A percentile compares a stretch with the other conserved stretches of the same genome.
phyloP scores from a whole-genome alignment of 2,113 vertebrate species.

The Chrysemys picta region DNA sequence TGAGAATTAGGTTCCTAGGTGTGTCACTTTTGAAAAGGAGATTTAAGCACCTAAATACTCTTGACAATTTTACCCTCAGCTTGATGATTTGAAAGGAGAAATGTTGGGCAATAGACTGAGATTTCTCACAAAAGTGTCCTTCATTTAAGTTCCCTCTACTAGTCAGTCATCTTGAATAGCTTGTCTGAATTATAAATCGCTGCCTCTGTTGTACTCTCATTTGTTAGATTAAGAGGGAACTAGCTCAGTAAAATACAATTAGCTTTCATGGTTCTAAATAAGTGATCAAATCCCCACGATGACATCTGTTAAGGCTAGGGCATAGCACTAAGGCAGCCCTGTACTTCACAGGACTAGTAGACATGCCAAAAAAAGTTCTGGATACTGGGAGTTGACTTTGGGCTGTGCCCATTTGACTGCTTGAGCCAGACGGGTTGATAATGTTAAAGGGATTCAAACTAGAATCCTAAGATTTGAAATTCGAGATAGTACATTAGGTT shows the following conservation, averaged over 20 bases:
- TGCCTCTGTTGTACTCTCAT: not conserved
- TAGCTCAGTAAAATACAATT: not conserved
- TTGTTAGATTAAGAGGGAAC: not conserved
- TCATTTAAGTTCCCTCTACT: not conserved
- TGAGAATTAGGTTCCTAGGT: not conserved
- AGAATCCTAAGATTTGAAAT: not conserved
- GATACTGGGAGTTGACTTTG: not conserved
- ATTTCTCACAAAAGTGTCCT: not conserved
- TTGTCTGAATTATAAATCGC: not conserved
- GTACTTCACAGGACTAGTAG: not conserved
- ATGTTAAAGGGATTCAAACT: not conserved
- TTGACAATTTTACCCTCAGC: not conserved
- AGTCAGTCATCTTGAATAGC: not conserved
- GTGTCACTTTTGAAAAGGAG: not conserved
- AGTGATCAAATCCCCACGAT: not conserved
- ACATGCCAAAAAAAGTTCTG: not conserved
- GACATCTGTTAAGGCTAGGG: not conserved
- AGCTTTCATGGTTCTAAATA: not conserved
- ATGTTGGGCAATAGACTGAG: not conserved
- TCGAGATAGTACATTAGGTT: not conserved
- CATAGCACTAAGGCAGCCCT: not conserved
- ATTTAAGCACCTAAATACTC: not conserved
- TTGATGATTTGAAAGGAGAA: not conserved
- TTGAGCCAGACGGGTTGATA: accelerated
- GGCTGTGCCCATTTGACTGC: not conserved